Base-by-base conservation (phyloP, 2,888 invertebrate species). In the Rhogogaster chlorosoma region DNA sequence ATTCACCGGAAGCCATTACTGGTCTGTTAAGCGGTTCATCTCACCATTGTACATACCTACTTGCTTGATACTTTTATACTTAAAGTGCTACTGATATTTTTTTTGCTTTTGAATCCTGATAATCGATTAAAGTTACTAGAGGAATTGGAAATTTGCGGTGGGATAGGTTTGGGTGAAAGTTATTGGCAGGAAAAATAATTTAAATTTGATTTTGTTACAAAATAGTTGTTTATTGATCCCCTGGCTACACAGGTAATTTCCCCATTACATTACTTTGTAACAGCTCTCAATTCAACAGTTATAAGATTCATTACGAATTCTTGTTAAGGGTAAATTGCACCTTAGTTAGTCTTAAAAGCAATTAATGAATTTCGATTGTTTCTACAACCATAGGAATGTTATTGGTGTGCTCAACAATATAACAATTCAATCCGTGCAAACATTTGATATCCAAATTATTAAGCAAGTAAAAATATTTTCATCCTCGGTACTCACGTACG, bases 201-300 rank as follows among this genome's bases (percentile, higher is more conserved):
- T 0, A 0, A 15, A 67, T 3, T 10, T 29, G 38, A 42, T 18
- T 26, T 83, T 83, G 83, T 83, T 83, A 83, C 83, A 83, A 83
- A 83, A 83, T 83, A 83, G 83, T 83, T 83, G 83, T 83, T 83
- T 83, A 83, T 83, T 83, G 83, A 83, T 83, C 83, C 83, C 83
- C 83, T 83, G 83, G 83, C 83, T 83, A 83, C 83, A 83, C 83
- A 83, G 83, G 83, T 83, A 83, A 83, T 83, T 83, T 83, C 45
- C 38, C 83, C 83, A 83, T 67, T 83, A 83, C 83, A 83, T 83
- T 83, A 83, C 83, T 83, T 83, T 32, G 83, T 83, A 83, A 70
- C 80, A 80, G 80, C 38, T 80, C 61, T 80, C 80, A 80, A 80
- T 80, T 80, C 80, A 64, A 80, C 80, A 64, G 61, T 80, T 42